Percentiles rank a stretch among this genome's conserved stretches.
phyloP scores from a whole-genome alignment of 2,113 vertebrate species.

The Alethe castanea region DNA sequence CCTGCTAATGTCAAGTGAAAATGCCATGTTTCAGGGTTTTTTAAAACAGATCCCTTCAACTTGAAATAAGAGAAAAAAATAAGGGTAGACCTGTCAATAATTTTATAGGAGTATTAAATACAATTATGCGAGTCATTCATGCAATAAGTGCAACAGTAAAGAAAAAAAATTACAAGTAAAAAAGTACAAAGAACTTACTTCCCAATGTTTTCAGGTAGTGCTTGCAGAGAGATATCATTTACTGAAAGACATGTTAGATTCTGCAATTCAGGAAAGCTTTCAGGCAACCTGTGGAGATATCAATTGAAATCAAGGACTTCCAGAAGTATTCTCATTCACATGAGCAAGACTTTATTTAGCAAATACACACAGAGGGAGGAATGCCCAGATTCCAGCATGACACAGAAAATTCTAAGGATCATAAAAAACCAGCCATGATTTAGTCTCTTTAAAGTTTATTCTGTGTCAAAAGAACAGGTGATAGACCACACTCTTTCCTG shows the following conservation, averaged over 20 bases:
- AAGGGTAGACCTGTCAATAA: background rate
- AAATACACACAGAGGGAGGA: background rate
- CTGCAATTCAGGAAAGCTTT: slow-evolving; percentile 91
- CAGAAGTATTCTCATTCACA: background rate
- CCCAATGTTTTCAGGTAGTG: slow-evolving; percentile 96
- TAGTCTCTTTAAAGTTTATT: background rate
- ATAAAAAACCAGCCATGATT: background rate
- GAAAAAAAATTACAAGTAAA: background rate
- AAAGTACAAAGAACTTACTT: slow-evolving; percentile 84
- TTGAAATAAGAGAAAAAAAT: background rate
- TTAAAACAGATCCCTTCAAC: background rate
- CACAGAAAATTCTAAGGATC: background rate
- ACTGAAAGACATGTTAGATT: slow-evolving; percentile 96
- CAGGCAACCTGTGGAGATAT: slow-evolving; percentile 84
- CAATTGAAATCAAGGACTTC: slow-evolving; percentile 32
- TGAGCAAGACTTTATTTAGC: background rate
- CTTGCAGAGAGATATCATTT: slow-evolving; percentile 97
- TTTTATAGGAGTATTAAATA: background rate
- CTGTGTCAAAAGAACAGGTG: background rate
- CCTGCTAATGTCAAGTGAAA: background rate
- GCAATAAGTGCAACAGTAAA: background rate
- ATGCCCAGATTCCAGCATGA: background rate
- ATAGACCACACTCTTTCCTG: background rate
- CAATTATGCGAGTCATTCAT: background rate
- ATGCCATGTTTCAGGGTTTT: background rate